Base-by-base conservation (phyloP, 2,888 invertebrate species). In the Zhengitettix transpicula region DNA sequence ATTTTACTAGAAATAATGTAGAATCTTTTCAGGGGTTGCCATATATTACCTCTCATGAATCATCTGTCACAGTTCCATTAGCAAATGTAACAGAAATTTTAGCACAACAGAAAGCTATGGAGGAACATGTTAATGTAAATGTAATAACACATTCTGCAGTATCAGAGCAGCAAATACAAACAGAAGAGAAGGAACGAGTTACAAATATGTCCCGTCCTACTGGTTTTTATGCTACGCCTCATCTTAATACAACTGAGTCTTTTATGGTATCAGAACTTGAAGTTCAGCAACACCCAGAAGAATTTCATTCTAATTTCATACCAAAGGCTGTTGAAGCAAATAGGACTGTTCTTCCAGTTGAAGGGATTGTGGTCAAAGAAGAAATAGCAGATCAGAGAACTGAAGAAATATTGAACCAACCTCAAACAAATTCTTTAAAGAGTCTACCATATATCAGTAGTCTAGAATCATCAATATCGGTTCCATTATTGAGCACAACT, bases 181-280 rank as follows among this genome's bases (percentile, higher is more conserved):
- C 70, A 62, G 73, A 77, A 62, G 80, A 80, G 66, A 74, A 73
- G 65, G 78, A 78, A 67, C 66, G 66, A 47, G 63, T 66, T 44
- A 61, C 58, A 9, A 63, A 67, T 40, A 2, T 28, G 28, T 28
- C 28, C 28, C 28, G 2, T 28, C 28, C 28, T 28, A 28, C 28
- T 42, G 66, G 44, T 63, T 66, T 68, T 9, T 69, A 71, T 57
- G 74, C 74, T 7, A 69, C 65, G 56, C 67, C 71, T 55, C 69
- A 71, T 0, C 58, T 79, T 14, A 67, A 74, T 55, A 71, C 77
- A 2, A 69, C 76, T 52, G 77, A 79, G 64, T 71, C 79, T 9
- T 75, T 80, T 64, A 71, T 80, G 57, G 79, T 78, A 40, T 76
- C 74, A 12, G 83, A 84, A 74, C 77, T 73, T 52, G 72, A 73